Base-by-base conservation (phyloP, 1,140 invertebrate genomes). In the Elymnias hypermnestra region DNA sequence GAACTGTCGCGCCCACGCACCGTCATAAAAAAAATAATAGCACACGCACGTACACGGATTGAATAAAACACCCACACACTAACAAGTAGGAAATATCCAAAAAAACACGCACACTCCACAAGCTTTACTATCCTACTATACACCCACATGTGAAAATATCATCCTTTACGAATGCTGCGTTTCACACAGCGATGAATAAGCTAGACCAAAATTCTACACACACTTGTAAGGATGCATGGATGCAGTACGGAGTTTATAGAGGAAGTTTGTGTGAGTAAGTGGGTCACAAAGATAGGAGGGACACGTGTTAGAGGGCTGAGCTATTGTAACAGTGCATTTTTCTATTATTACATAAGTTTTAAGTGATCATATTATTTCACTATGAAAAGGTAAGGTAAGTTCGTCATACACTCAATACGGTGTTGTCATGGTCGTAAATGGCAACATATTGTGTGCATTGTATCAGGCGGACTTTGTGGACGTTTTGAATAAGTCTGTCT, bases 271-370 rank as follows among this genome's bases (percentile, higher is more conserved):
- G 79, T 68, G 72, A 33, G 74, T 78, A 83, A 81, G 64, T 83
- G 57, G 79, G 79, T 77, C 79, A 83, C 65, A 79, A 62, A 81
- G 79, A 83, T 83, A 83, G 71, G 66, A 58, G 72, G 58, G 67
- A 81, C 79, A 83, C 79, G 79, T 83, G 79, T 81, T 66, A 49
- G 66, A 77, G 72, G 74, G 73, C 76, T 52, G 61, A 66, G 25
- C 56, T 65, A 77, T 74, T 83, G 53, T 72, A 72, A 42, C 38
- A 67, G 74, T 70, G 47, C 54, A 44, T 35, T 46, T 15, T 18
- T 42, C 37, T 63, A 48, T 56, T 52, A 36, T 53, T 43, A 50
- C 38, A 53, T 47, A 53, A 53, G 35, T 28, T 12, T 25, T 51
- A n/a, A n/a, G n/a, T n/a, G n/a, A n/a, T n/a, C n/a, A n/a, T n/a